Conservation (phyloP, 2,888 invertebrate genomes). For the Tanypteryx hageni region DNA sequence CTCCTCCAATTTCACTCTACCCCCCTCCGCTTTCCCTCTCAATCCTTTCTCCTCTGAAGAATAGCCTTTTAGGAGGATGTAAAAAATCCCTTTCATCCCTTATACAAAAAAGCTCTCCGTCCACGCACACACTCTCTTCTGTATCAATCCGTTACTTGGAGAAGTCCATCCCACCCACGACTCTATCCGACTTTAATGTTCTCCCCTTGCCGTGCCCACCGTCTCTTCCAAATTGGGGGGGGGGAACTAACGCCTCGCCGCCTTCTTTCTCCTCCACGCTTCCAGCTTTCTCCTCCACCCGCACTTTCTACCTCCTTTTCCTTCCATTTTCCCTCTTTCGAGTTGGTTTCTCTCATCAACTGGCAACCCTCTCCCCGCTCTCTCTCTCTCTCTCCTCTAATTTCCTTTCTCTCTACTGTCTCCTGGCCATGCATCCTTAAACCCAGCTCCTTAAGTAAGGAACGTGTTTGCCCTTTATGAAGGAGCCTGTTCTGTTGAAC, state of each 20-base stretch:
- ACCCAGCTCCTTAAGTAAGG: no score
- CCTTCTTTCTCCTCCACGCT: neutral
- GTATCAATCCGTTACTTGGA: neutral
- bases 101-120: neutral
- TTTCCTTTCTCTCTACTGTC: no score
- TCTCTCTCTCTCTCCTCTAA: no score
- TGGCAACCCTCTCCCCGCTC: no score
- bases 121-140: neutral
- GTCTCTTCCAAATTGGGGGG: neutral
- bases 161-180: neutral
- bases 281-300: neutral
- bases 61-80: no score
- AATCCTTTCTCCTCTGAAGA: neutral
- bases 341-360: no score
- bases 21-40: neutral
- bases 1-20: no score
- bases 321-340: neutral
- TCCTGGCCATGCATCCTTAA: no score
- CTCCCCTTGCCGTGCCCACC: neutral
- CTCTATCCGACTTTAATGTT: neutral
- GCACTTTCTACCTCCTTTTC: neutral
- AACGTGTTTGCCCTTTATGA: no score
- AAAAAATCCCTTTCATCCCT: neutral
- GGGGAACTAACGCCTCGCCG: no score
- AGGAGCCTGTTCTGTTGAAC: no score